phyloP scores from a whole-genome alignment of 1,140 invertebrate genomes.

The Marisa cornuarietis region DNA sequence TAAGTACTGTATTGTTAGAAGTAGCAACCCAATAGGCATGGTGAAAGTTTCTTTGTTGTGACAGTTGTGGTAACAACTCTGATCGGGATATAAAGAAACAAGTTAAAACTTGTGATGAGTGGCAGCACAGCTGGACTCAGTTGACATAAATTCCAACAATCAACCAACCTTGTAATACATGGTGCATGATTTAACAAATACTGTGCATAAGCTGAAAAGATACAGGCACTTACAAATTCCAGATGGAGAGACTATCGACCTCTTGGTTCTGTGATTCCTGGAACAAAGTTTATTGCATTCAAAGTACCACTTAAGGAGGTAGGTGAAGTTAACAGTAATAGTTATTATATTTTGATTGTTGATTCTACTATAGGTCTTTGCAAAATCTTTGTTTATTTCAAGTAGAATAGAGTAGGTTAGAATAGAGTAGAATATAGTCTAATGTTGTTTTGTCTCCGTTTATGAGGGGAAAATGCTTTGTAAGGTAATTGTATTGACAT shows the following conservation, averaged over 20 bases:
- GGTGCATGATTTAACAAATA: no score
- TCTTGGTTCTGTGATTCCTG: slow-evolving; percentile 73
- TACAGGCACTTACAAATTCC: neutral
- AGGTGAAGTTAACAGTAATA: slow-evolving; percentile 53
- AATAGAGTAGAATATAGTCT: neutral
- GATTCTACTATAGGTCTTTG: neutral
- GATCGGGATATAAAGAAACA: no score
- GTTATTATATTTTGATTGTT: neutral
- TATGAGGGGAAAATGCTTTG: neutral
- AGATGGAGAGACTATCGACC: slow-evolving; percentile 74
- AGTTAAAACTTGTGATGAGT: no score
- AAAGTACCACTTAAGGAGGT: slow-evolving; percentile 81
- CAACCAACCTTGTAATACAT: no score
- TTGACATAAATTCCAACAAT: no score
- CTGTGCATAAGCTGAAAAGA: no score
- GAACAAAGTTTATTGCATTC: slow-evolving; percentile 79
- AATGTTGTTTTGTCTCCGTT: neutral
- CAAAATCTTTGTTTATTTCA: neutral
- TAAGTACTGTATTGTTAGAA: no score
- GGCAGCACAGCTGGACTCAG: no score
- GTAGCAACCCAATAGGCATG: no score
- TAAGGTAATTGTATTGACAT: neutral
- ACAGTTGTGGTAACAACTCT: no score
- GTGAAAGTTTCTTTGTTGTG: no score
- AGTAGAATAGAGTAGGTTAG: neutral